phyloP scores from a whole-genome alignment of 2,888 invertebrate genomes.

The Hecatera dysodea region DNA sequence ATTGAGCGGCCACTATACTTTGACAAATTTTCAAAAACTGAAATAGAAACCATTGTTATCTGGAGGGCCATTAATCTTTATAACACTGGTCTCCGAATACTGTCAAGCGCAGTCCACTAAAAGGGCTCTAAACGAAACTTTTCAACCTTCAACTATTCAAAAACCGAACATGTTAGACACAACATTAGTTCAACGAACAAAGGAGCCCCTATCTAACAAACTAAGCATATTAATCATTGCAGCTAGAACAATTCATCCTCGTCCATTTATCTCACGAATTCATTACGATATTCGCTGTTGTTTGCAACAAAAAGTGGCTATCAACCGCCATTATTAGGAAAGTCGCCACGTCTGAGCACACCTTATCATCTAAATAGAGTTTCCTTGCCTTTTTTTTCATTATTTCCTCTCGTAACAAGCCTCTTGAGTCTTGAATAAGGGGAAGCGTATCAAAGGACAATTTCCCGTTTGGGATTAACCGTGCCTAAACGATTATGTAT shows the following conservation, averaged over 20 bases:
- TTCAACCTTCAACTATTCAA: conserved; percentile 3
- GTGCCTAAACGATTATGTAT: conserved; percentile 67
- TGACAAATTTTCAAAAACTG: neutral
- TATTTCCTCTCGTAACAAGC: conserved; percentile 63
- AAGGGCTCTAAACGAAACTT: conserved; percentile 8
- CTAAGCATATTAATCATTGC: conserved; percentile 52
- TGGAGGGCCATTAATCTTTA: neutral
- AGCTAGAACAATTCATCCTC: conserved; percentile 42
- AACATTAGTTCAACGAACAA: conserved; percentile 31
- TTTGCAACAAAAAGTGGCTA: conserved; percentile 49
- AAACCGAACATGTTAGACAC: conserved; percentile 15
- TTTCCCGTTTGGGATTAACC: conserved; percentile 83
- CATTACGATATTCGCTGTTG: conserved; percentile 33
- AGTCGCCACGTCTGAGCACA: conserved; percentile 45
- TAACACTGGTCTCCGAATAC: neutral
- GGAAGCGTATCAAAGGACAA: conserved; percentile 82
- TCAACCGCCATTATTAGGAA: conserved; percentile 45
- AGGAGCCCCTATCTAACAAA: conserved; percentile 22
- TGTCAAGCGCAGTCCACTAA: neutral
- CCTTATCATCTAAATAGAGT: conserved; percentile 62
- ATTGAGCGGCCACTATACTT: too few relatives aligned
- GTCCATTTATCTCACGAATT: conserved; percentile 55
- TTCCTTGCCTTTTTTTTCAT: conserved; percentile 64
- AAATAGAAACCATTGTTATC: too few relatives aligned
- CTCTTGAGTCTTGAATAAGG: conserved; percentile 69